Evolutionary conservation across 2,797 vertebrate species (phyloP), one percentile per base, ranked within the genome.

Genomic region (Acridotheres tristis): DNA sequence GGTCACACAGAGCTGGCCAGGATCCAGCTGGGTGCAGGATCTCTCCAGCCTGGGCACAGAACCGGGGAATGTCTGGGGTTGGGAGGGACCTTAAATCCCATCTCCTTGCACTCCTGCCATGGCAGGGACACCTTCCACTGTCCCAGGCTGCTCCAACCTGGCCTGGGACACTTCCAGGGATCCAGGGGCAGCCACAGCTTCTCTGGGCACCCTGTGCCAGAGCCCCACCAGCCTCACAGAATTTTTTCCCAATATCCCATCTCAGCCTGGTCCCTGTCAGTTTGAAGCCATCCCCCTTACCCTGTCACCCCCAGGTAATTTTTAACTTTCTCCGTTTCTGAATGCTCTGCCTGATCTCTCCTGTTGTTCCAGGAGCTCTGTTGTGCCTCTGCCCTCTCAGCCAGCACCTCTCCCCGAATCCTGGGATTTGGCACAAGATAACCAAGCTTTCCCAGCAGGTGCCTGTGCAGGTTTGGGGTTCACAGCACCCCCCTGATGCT

Each of bases 401-500:
- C 42, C 54, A 76, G 10, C 63, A 3, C 23, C 58, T 83, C 36
- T 40, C n/a, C 90, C 77, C 34, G 34, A 7, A 26, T 40, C 69
- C 89, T 90, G 83, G 55, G 45, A 3, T 61, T 15, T 20, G 32
- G 34, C 53, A 36, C 11, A 8, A 7, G 65, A 17, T 4, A 26
- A 47, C 20, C 36, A 30, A 47, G 38, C 38, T 30, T 14, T 43
- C 55, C 71, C 11, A 20, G 47, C 27, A 32, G 45, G 14, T 16
- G 21, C 23, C 30, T 13, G 19, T 12, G 67, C 48, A 53, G 50
- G 9, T 15, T 77, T 34, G 23, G 65, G 10, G 15, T 7, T 58
- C 36, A 1, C 54, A 12, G 5, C 92, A 3, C 5, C 9, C 20
- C 51, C 7, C 27, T 92, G 13, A 93, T 2, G 0, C n/a, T 2